Evolutionary conservation across 2,888 invertebrate species (phyloP), one percentile per base, ranked within the genome.

Genomic region (Sinopyrophorus schimmeli): DNA sequence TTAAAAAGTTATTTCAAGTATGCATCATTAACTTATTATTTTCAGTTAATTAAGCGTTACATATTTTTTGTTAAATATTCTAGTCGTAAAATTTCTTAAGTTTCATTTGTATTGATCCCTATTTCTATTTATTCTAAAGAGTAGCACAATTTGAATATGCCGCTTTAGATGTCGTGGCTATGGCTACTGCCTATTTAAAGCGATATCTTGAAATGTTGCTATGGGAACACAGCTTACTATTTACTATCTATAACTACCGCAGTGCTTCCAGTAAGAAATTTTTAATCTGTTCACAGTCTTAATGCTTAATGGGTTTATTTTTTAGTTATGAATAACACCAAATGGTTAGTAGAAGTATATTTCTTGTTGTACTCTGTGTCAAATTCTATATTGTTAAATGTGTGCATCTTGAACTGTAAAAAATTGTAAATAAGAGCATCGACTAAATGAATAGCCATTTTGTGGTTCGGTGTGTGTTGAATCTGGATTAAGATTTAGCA

Each of bases 321-420:
- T 54, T 47, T 50, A 47, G 50, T 42, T 48, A 31, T 54, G 40
- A 52, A 44, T 53, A 55, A 60, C 59, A 59, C 59, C 60, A 59
- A 52, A 46, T 47, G 51, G 59, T 57, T 57, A 58, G 58, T 62
- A 64, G 60, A 62, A 57, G 61, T 66, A 67, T 68, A 67, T 66
- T 65, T 67, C 66, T 65, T 62, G 65, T 67, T 68, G 66, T 68
- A 64, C 61, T 66, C 62, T 65, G 62, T 64, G 64, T 66, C 64
- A 63, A 65, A 67, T 65, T 66, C 64, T 67, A 66, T 65, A 63
- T 63, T 58, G 64, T 66, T 65, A 66, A 59, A 62, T 66, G 65
- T 66, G 65, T 60, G 61, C 61, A 60, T 58, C 56, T 55, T 55
- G 51, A 55, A 61, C 47, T 58, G 47, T 50, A 55, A 55, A 58